phyloP scores from a whole-genome alignment of 1,140 invertebrate species.

The Sinonovacula constricta region DNA sequence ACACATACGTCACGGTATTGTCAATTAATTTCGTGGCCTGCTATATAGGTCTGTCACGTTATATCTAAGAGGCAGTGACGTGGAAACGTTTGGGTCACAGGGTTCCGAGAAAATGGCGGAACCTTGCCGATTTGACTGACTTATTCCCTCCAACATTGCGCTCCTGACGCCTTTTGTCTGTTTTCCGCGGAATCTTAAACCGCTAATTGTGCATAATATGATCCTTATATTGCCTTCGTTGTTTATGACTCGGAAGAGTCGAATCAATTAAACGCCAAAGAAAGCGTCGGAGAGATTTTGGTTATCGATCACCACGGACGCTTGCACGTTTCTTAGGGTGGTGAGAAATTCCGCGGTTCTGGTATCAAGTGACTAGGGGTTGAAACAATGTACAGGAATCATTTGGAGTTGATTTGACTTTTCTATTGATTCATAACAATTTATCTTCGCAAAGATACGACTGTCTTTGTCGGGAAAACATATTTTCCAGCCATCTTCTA shows the following conservation, averaged over 20 bases:
- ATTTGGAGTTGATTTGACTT: no score
- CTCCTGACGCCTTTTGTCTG: conserved; percentile 39
- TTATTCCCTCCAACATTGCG: conserved; percentile 38
- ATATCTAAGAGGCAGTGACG: conserved; percentile 11
- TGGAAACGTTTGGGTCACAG: conserved; percentile 40
- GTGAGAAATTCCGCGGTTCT: no score
- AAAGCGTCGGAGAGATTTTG: conserved; percentile 7
- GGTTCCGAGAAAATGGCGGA: conserved; percentile 23
- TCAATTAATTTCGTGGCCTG: conserved; percentile 41
- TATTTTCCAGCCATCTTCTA: no score
- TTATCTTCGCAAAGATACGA: no score
- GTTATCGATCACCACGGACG: conserved; percentile 14
- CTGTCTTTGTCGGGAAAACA: no score
- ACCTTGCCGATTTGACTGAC: conserved; percentile 41
- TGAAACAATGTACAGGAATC: no score
- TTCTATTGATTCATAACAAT: neutral
- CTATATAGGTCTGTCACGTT: conserved; percentile 40
- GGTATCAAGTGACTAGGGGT: no score
- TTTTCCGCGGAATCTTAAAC: conserved; percentile 29
- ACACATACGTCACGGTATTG: conserved; percentile 22
- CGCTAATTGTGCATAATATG: conserved; percentile 52
- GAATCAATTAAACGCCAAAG: conserved; percentile 45
- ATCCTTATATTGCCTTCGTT: conserved; percentile 41
- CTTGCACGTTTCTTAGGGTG: neutral
- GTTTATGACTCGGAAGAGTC: conserved; percentile 30